A percentile compares a stretch with the other conserved stretches of the same genome.
These are phyloP conservation scores for Meleagris gallopavo DNA, from an alignment of 2,113 vertebrate genomes.

Conservation along the genomic window DNA sequence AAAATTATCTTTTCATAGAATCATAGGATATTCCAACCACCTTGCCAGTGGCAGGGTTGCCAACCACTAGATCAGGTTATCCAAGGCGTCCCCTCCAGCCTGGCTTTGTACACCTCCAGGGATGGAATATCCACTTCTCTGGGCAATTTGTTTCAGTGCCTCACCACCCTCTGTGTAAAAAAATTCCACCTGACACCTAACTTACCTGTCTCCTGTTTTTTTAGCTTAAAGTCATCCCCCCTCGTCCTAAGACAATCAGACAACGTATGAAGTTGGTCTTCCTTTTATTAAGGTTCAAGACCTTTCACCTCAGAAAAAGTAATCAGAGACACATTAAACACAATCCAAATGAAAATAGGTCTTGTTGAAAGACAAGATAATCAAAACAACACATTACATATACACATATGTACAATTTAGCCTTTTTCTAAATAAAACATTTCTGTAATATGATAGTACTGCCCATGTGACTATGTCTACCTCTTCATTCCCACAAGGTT, in stretches of 20 bases:
- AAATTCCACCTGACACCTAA: background rate
- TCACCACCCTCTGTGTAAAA: too few species aligned
- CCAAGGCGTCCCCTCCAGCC: background rate
- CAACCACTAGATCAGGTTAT: background rate
- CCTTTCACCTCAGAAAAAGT: background rate
- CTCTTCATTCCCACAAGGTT: background rate
- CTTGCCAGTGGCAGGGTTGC: background rate
- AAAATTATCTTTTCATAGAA: background rate
- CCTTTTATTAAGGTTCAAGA: background rate
- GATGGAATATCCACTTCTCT: too few species aligned
- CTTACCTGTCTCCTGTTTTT: background rate
- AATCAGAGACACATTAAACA: background rate
- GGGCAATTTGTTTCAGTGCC: background rate
- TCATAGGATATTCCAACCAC: background rate
- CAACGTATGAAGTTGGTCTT: background rate
- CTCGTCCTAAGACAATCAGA: background rate
- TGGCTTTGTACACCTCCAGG: background rate
- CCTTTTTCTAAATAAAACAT: background rate
- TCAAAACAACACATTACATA: background rate
- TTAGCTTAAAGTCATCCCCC: background rate
- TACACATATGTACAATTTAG: background rate
- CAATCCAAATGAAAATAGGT: background rate
- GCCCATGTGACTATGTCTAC: background rate
- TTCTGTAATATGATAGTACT: background rate
- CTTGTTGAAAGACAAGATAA: background rate